phyloP scores from a whole-genome alignment of 2,888 invertebrate species.

The Cheilosia urbana region DNA sequence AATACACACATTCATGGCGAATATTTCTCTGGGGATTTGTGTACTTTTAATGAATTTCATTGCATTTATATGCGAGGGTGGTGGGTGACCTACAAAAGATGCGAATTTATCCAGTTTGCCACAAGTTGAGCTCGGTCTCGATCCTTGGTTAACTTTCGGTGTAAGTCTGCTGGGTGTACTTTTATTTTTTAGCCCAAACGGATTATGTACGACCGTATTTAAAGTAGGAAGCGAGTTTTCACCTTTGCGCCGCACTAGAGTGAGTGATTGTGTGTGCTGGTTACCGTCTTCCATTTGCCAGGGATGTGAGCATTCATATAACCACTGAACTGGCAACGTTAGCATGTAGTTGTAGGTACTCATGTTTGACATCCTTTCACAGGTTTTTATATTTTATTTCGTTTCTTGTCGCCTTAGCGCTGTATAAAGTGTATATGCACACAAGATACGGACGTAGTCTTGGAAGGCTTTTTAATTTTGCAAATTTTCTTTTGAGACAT shows the following conservation, averaged over 20 bases:
- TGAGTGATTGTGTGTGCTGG: neutral
- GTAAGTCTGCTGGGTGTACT: conserved; percentile 59
- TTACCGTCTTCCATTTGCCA: conserved; percentile 5
- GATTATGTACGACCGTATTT: conserved; percentile 37
- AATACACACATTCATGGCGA: conserved; percentile 18
- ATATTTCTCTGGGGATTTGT: conserved; percentile 56
- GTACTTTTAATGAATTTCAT: conserved; percentile 67
- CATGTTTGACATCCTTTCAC: conserved; percentile 58
- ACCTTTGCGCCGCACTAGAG: conserved; percentile 13
- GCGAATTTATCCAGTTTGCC: conserved; percentile 52
- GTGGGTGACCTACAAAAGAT: conserved; percentile 60
- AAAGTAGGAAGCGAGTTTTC: conserved; percentile 34
- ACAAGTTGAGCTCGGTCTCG: conserved; percentile 55
- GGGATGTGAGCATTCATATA: conserved; percentile 39
- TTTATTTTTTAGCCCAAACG: conserved; percentile 29
- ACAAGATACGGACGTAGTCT: neutral
- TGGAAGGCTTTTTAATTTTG: conserved; percentile 45
- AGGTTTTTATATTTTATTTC: conserved; percentile 6
- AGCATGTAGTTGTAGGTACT: neutral
- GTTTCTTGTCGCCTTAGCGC: conserved; percentile 20
- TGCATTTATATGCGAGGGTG: conserved; percentile 43
- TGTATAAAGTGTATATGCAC: neutral
- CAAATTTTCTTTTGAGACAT: conserved; percentile 62
- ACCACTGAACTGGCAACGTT: conserved; percentile 27
- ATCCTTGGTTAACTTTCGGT: conserved; percentile 63